A percentile compares a stretch with the other conserved stretches of the same genome.
These are phyloP conservation scores for Synaphobranchus kaupii DNA, from an alignment of 2,797 vertebrate species.

Conservation along the genomic window DNA sequence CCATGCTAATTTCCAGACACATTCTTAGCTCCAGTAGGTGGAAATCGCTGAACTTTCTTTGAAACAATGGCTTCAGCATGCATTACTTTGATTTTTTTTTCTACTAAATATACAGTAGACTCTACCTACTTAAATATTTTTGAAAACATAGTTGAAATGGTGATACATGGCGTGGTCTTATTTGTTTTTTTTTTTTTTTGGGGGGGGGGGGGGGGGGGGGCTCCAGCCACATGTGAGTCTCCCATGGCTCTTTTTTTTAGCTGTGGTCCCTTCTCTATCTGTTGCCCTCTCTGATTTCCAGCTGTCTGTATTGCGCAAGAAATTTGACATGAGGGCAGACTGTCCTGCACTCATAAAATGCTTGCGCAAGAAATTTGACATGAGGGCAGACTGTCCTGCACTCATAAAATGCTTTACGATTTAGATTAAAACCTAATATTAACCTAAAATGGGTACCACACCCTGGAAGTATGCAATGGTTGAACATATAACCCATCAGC, in stretches of 20 bases:
- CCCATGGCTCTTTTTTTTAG: too few relatives aligned
- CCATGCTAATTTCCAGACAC: neutral
- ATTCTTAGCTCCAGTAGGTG: neutral
- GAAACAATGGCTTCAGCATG: neutral
- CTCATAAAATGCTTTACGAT: neutral
- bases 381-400: neutral
- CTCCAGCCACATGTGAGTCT: too few relatives aligned
- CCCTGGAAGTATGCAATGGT: conserved; percentile 14
- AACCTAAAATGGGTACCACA: conserved; percentile 15
- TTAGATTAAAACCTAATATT: neutral
- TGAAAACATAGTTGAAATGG: neutral
- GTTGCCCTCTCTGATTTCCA: too few relatives aligned
- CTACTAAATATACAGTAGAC: too few relatives aligned
- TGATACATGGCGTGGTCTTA: too few relatives aligned
- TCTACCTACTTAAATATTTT: neutral
- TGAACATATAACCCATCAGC: conserved; percentile 17
- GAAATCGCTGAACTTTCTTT: neutral
- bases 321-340: neutral
- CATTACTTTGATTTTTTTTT: neutral
- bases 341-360: neutral
- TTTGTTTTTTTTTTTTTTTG: too few relatives aligned
- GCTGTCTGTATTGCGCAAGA: neutral
- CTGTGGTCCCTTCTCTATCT: too few relatives aligned
- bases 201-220: too few relatives aligned
- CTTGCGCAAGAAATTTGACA: neutral